Percentiles rank a stretch among this genome's conserved stretches.
Conservation (phyloP, 2,888 invertebrate species). For the Loripinus fragilis region DNA sequence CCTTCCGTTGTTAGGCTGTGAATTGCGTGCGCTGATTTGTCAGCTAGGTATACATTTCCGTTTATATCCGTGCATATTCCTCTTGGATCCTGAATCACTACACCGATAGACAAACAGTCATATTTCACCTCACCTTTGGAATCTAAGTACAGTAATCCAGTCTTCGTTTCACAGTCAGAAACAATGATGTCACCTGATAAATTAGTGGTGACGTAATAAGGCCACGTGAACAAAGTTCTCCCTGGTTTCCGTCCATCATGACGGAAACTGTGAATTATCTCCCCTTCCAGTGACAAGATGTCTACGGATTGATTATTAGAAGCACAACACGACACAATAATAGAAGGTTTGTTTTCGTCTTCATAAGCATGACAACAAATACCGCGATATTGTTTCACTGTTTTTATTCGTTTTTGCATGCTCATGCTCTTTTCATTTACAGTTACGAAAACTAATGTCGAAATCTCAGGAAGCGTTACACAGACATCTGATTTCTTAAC, state of each 20-base stretch:
- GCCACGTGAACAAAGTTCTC: conserved; percentile 67
- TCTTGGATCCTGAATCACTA: conserved; percentile 64
- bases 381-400: conserved; percentile 69
- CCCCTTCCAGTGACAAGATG: conserved; percentile 64
- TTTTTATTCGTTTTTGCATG: conserved; percentile 64
- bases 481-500: conserved; percentile 62
- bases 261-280: conserved; percentile 58
- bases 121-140: conserved; percentile 63
- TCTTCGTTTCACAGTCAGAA: conserved; percentile 68
- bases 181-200: conserved; percentile 64
- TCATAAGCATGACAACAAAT: conserved; percentile 54
- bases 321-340: conserved; percentile 69
- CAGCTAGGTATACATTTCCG: conserved; percentile 67
- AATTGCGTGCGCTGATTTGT: conserved; percentile 66
- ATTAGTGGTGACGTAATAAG: conserved; percentile 66
- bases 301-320: conserved; percentile 67
- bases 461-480: conserved; percentile 68
- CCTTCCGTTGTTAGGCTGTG: conserved; percentile 65
- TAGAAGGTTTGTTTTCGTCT: conserved; percentile 48
- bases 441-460: conserved; percentile 64
- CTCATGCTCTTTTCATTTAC: conserved; percentile 64
- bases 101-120: conserved; percentile 56
- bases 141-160: conserved; percentile 62
- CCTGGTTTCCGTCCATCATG: conserved; percentile 65
- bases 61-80: conserved; percentile 66